Conservation (phyloP, 2,797 vertebrate species). For the Fistularia tabacaria region DNA sequence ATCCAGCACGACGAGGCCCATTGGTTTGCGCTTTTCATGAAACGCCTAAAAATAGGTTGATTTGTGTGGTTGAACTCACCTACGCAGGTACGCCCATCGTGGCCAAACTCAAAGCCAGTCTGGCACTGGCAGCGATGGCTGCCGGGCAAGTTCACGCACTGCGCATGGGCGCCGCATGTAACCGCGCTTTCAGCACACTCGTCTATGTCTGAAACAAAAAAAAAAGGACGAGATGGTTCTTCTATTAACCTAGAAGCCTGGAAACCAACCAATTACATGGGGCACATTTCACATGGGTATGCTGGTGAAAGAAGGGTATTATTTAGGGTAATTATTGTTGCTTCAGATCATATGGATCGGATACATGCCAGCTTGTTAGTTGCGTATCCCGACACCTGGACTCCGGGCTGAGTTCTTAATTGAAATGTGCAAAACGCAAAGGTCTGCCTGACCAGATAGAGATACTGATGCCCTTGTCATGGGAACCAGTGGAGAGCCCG, state of each 20-base stretch:
- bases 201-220: slow-evolving; percentile 77
- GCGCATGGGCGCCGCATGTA: slow-evolving; percentile 77
- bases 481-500: slow-evolving; percentile 43
- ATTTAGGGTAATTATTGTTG: slow-evolving; percentile 40
- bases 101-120: slow-evolving; percentile 70
- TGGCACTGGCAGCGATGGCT: slow-evolving; percentile 85
- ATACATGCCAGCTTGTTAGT: neutral
- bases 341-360: slow-evolving; percentile 2
- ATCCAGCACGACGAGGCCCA: too few species aligned
- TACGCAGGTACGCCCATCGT: slow-evolving; percentile 75
- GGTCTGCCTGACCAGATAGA: slow-evolving; percentile 24
- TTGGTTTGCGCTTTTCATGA: neutral
- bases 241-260: neutral
- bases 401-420: slow-evolving; percentile 7
- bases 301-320: slow-evolving; percentile 25
- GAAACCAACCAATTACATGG: slow-evolving; percentile 16
- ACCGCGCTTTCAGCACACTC: slow-evolving; percentile 77
- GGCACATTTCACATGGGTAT: neutral
- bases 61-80: slow-evolving; percentile 68
- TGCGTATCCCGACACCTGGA: slow-evolving; percentile 18
- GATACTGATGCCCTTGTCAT: slow-evolving; percentile 27
- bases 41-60: neutral
- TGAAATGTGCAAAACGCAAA: neutral
- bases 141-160: slow-evolving; percentile 81
- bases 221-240: neutral